Evolutionary conservation across 1,140 invertebrate genomes (phyloP), one percentile per base, ranked within the genome.

Genomic region (Mamestra configurata): DNA sequence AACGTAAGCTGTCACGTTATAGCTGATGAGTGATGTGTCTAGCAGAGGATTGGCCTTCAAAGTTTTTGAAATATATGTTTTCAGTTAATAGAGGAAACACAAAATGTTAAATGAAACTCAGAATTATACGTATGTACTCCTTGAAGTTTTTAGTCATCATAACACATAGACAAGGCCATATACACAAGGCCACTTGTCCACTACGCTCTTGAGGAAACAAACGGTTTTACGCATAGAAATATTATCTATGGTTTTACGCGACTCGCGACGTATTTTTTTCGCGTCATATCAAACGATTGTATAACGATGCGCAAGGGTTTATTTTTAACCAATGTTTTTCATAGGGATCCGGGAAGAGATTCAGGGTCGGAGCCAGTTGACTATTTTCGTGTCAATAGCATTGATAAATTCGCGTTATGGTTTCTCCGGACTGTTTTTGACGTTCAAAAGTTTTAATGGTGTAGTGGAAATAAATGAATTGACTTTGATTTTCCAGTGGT

Each of bases 321-420:
- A 75, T 75, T 43, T 73, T 57, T 43, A 57, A 43, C 8, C 4
- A 10, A 43, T 75, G 35, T 57, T 40, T 59, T 75, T 75, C 53
- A 75, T 75, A 55, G 71, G 31, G 22, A n/a, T 46, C 71, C 66
- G 66, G 53, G 71, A 57, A 75, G 31, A 57, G 20, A 27, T 59
- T 59, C 53, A 75, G 5, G 71, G 71, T 75, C 37, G 43, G 59
- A 31, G 8, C 46, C 40, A 43, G 46, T n/a, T 0, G 24, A 59
- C 71, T 75, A 75, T 75, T 75, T 75, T 31, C 15, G 53, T 59
- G 53, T 75, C 53, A 43, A 75, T 75, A 59, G 15, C 37, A 46
- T 57, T 73, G 51, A 59, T 37, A 55, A 57, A 51, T 59, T 75
- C 35, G 18, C 10, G 20, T 59, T 27, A 24, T 57, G 6, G 35